Base-by-base conservation (phyloP, 1,140 invertebrate species). In the Acromyrmex heyeri region DNA sequence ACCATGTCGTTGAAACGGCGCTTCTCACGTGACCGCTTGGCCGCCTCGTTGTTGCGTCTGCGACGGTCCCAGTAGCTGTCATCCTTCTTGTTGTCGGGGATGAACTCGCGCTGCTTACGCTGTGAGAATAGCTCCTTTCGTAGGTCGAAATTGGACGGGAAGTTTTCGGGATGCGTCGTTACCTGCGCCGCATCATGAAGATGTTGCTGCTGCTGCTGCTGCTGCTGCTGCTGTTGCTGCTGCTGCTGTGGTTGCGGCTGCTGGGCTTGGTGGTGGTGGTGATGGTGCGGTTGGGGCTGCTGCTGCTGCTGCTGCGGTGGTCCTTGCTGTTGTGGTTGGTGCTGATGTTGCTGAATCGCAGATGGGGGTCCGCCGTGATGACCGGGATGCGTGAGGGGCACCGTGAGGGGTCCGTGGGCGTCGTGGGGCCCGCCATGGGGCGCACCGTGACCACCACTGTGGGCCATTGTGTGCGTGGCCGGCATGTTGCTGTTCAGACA, bases 31-130 rank as follows among this genome's bases (percentile, higher is more conserved):
- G 98, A 99, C 6, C 99, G 95, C 93, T 99, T 98, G 38, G 98
- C 99, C 0, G 99, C 98, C 94, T 99, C 99, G 95, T 99, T 99
- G 95, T 99, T 99, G 48, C 99, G 96, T 59, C 98, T 96, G 59
- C 99, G 96, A 44, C 99, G 96, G 94, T 99, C 99, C 99, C 99
- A 99, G 95, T 99, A 99, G 90, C 97, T 98, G 90, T 99, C 98
- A 92, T 99, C 99, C 94, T 99, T 99, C 92, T 99, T 99, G 94
- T 97, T 98, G 92, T 99, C 99, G 0, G 99, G 99, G 73, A 99
- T 99, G 94, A 99, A 99, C 93, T 99, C 99, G 1, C 99, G 96
- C 93, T 99, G 98, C 92, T 99, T 99, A 77, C 99, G 96, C 91
- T 98, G 98, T 18, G 97, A 97, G 93, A 98, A 98, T 83, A 98